Conservation (phyloP, 1,140 invertebrate genomes). For the Bursaphelenchus mucronatus region DNA sequence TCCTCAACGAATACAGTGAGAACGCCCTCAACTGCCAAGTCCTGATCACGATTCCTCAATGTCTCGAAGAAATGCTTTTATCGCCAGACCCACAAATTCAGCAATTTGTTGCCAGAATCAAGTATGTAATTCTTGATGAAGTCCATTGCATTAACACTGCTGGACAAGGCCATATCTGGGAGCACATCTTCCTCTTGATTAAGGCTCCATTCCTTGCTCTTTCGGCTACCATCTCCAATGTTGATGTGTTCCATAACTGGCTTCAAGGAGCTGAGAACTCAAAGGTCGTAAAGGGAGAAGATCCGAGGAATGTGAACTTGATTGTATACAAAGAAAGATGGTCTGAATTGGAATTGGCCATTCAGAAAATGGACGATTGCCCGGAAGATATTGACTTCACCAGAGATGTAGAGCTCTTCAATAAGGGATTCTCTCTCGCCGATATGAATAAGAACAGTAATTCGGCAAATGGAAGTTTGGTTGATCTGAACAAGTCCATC, state of each 20-base stretch:
- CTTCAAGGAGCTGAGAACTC: conserved; percentile 41
- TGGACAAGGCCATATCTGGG: conserved; percentile 57
- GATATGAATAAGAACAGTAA: background rate
- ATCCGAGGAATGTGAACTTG: conserved; percentile 44
- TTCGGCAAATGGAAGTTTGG: conserved; percentile 14
- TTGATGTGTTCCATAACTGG: conserved; percentile 50
- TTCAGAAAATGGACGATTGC: conserved; percentile 39
- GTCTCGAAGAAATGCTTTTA: conserved; percentile 50
- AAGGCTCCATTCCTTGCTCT: conserved; percentile 58
- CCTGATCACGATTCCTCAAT: conserved; percentile 58
- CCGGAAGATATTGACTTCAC: conserved; percentile 29
- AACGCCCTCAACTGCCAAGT: conserved; percentile 58
- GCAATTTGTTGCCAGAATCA: conserved; percentile 52
- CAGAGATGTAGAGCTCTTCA: conserved; percentile 22
- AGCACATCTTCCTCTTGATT: conserved; percentile 60
- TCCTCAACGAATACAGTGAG: conserved; percentile 48
- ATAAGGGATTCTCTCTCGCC: conserved; percentile 11
- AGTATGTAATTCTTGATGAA: conserved; percentile 60
- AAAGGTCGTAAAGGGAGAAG: conserved; percentile 34
- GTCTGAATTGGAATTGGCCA: conserved; percentile 56
- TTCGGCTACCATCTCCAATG: conserved; percentile 57
- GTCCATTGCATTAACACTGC: conserved; percentile 58
- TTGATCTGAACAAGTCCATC: conserved; percentile 1
- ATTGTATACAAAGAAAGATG: conserved; percentile 58
- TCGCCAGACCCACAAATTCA: conserved; percentile 52